phyloP scores from a whole-genome alignment of 2,113 vertebrate species.

The Pachypanchax playfairii region DNA sequence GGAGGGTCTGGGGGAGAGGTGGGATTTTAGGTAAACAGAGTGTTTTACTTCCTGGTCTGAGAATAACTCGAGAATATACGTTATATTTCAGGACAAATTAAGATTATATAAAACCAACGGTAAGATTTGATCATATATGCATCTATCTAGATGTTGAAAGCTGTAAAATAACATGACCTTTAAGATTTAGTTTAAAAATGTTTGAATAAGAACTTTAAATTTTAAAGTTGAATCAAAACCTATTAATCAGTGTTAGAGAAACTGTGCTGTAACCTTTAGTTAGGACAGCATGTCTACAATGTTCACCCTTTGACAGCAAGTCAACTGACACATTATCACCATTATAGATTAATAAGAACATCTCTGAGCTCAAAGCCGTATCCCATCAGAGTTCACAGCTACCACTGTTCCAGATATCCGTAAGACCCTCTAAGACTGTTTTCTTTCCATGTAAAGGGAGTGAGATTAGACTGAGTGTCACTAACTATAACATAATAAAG shows the following conservation, averaged over 20 bases:
- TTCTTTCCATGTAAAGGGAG: conserved; percentile 11
- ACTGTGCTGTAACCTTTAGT: conserved; percentile 16
- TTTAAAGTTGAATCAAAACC: conserved; percentile 44
- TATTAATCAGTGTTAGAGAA: conserved; percentile 43
- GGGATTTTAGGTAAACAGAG: too few species aligned
- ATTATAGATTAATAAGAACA: conserved; percentile 33
- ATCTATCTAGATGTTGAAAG: too few species aligned
- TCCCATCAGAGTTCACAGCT: conserved; percentile 11
- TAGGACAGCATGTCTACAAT: conserved; percentile 48
- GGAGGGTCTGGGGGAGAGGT: too few species aligned
- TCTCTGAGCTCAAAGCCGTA: conserved; percentile 27
- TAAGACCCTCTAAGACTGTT: conserved; percentile 33
- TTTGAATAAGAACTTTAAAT: not conserved
- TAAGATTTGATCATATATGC: too few species aligned
- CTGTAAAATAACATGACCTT: too few species aligned
- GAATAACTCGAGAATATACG: too few species aligned
- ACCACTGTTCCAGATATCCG: conserved; percentile 26
- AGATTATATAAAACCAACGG: too few species aligned
- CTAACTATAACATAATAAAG: conserved; percentile 65
- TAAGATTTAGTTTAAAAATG: too few species aligned
- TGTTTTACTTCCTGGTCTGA: too few species aligned
- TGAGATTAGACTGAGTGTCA: conserved; percentile 42
- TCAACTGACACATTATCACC: conserved; percentile 32
- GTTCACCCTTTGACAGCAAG: conserved; percentile 35
- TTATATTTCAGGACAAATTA: too few species aligned